Base-by-base conservation (phyloP, 2,888 invertebrate species). In the Galerucella nymphaeae region DNA sequence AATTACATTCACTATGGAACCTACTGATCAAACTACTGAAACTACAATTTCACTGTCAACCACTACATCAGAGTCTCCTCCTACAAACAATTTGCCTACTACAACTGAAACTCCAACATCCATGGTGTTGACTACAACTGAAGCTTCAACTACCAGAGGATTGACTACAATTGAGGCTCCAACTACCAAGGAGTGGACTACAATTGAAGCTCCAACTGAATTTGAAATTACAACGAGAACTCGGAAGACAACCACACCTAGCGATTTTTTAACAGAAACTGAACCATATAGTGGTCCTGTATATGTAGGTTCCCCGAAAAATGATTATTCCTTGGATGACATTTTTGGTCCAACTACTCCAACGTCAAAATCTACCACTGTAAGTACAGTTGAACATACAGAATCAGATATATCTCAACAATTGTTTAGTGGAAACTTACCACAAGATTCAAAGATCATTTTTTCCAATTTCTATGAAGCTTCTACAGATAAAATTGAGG, bases 401-500 rank as follows among this genome's bases (percentile, higher is more conserved):
- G 79, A 80, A 68, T 81, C 81, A 9, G 82, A 82, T 55, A 41
- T 81, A 18, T 78, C 75, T 13, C 58, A 73, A 18, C 82, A 78
- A 38, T 62, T 82, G 57, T 83, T 83, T 65, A 81, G 79, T 41
- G 63, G 59, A n/a, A 74, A 68, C 9, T 42, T 70, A 38, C 10
- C 48, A 50, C n/a, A 66, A 62, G 71, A 75, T n/a, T 62, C 78
- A 1, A 83, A 82, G 74, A 80, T 85, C 23, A 84, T 85, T 70
- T 85, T 81, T 75, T 81, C 84, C 0, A 79, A 83, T 74, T 84
- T 83, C 71, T 85, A 80, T 67, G 80, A 81, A 64, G 80, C 83
- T 2, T 80, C 80, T 45, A 81, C 79, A 10, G 48, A 67, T 14
- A 53, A 77, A 66, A 77, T 63, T 58, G 66, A 66, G 42, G 64